Conservation (phyloP, 2,113 vertebrate species). For the Macrotis lagotis region DNA sequence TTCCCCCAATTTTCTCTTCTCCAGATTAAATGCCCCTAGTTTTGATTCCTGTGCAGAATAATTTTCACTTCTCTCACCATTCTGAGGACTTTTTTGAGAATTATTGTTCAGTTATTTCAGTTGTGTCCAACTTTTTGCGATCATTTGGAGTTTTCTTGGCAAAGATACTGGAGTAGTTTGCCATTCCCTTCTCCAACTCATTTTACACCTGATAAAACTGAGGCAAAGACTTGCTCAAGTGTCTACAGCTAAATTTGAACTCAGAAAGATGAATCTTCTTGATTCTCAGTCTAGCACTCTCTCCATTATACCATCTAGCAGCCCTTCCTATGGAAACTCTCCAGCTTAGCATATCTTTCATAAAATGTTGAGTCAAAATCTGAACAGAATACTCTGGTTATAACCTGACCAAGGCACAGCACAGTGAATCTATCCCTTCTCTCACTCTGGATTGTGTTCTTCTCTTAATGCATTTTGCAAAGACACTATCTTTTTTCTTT, state of each 20-base stretch:
- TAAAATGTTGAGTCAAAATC: neutral
- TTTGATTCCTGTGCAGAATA: neutral
- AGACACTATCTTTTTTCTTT: neutral
- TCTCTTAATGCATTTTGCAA: neutral
- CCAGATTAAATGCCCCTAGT: neutral
- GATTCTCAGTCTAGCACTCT: too few relatives aligned
- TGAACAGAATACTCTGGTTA: neutral
- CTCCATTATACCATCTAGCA: too few relatives aligned
- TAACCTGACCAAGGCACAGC: neutral
- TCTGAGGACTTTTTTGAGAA: neutral
- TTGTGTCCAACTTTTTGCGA: too few relatives aligned
- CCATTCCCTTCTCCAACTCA: too few relatives aligned
- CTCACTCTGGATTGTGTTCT: neutral
- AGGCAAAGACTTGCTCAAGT: too few relatives aligned
- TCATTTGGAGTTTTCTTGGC: too few relatives aligned
- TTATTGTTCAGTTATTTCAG: too few relatives aligned
- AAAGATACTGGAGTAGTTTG: too few relatives aligned
- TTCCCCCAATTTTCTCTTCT: neutral
- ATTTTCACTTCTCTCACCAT: neutral
- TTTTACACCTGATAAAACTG: too few relatives aligned
- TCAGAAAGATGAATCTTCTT: too few relatives aligned
- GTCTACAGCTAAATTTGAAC: too few relatives aligned
- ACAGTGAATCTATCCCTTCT: neutral
- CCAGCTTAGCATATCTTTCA: neutral
- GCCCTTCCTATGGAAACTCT: neutral